These are phyloP conservation scores for Sinocyclocheilus maitianheensis DNA, from an alignment of 2,113 vertebrate species.

Conservation along the genomic window DNA sequence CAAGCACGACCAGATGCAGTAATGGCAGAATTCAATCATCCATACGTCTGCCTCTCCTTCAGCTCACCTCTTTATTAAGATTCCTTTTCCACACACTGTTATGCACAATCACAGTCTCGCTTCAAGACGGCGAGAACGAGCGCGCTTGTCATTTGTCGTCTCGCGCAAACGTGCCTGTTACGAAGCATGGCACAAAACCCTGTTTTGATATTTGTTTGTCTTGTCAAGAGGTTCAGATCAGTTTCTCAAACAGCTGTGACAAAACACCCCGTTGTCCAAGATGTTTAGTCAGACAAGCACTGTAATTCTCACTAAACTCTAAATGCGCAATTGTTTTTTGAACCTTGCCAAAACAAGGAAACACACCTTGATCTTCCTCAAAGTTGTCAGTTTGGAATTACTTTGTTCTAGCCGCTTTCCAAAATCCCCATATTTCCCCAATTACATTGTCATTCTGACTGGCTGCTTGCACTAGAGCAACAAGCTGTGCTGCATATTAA, in stretches of 20 bases:
- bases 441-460: conserved; percentile 47
- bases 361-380: conserved; percentile 49
- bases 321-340: conserved; percentile 31
- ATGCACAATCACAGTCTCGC: conserved; percentile 22
- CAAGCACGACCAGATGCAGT: conserved; percentile 56
- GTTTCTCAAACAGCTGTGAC: conserved; percentile 47
- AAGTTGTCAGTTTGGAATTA: conserved; percentile 44
- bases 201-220: conserved; percentile 50
- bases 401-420: conserved; percentile 35
- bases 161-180: conserved; percentile 36
- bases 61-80: conserved; percentile 36
- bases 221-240: conserved; percentile 52
- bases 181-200: conserved; percentile 26
- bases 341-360: conserved; percentile 40
- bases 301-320: conserved; percentile 25
- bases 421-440: conserved; percentile 43
- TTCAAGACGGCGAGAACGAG: conserved; percentile 7
- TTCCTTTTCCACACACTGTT: conserved; percentile 31
- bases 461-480: conserved; percentile 29
- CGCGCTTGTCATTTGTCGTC: conserved; percentile 16
- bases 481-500: conserved; percentile 35
- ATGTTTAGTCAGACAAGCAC: conserved; percentile 38
- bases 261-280: conserved; percentile 28
- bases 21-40: conserved; percentile 57
- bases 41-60: conserved; percentile 53